These are phyloP conservation scores for Rhegmatorhina hoffmannsi DNA, from an alignment of 2,113 vertebrate species.

Conservation along the genomic window DNA sequence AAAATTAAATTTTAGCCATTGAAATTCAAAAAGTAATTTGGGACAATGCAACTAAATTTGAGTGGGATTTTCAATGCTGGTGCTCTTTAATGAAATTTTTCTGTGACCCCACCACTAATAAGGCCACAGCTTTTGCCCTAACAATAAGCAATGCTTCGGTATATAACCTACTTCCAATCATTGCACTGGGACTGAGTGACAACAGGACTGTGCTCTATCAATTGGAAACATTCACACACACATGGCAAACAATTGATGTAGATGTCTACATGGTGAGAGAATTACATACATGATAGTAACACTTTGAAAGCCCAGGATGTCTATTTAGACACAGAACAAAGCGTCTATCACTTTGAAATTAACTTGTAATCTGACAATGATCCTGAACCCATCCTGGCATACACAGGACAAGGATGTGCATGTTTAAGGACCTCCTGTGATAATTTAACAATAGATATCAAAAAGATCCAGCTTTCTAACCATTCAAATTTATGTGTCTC, in stretches of 20 bases:
- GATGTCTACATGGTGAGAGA: background rate
- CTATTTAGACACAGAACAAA: background rate
- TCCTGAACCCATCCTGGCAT: background rate
- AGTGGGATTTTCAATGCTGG: background rate
- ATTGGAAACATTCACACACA: background rate
- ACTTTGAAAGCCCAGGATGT: background rate
- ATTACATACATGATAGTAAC: background rate
- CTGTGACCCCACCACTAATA: background rate
- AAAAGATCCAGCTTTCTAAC: too few species aligned
- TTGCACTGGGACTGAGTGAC: background rate
- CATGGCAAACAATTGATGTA: background rate
- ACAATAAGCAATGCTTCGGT: background rate
- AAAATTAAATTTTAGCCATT: background rate
- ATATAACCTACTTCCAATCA: background rate
- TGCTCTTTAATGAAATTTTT: background rate
- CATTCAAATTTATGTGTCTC: too few species aligned
- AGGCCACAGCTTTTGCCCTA: background rate
- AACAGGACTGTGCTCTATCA: background rate
- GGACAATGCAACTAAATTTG: background rate
- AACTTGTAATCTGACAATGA: background rate
- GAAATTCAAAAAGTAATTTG: background rate
- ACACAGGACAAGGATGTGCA: background rate
- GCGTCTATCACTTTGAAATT: background rate
- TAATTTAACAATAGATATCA: background rate
- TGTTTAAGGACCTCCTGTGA: background rate